Percentiles rank a stretch among this genome's conserved stretches.
These are phyloP conservation scores for Dione vanillae DNA, from an alignment of 2,888 invertebrate species.

Conservation along the genomic window DNA sequence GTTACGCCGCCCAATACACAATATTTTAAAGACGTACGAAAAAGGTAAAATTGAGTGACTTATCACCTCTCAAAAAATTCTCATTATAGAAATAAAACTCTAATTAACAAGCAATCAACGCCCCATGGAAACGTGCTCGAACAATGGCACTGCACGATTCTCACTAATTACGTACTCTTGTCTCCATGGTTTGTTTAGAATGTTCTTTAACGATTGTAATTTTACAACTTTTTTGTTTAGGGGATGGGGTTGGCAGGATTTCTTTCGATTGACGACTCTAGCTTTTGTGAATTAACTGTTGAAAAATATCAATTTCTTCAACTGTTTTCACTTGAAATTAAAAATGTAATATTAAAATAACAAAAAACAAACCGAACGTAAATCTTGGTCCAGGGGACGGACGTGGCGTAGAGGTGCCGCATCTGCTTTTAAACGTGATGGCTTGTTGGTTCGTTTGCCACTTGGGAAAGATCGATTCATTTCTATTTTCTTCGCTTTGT, in stretches of 20 bases:
- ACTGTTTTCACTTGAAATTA: no score
- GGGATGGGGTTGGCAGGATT: slow-evolving; percentile 10
- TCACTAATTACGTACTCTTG: slow-evolving; percentile 26
- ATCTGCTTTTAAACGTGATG: no score
- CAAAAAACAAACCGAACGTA: no score
- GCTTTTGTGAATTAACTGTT: neutral
- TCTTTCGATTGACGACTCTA: neutral
- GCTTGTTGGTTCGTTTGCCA: no score
- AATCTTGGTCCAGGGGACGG: no score
- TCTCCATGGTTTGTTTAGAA: slow-evolving; percentile 34
- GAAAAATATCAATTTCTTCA: no score
- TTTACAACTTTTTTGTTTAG: slow-evolving; percentile 17
- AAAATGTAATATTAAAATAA: no score
- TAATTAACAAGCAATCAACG: slow-evolving; percentile 33
- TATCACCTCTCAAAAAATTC: neutral
- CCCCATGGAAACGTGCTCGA: slow-evolving; percentile 34
- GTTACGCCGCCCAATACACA: neutral
- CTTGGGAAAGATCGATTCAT: no score
- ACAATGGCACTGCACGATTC: slow-evolving; percentile 34
- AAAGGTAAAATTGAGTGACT: neutral
- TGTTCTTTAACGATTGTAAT: slow-evolving; percentile 23
- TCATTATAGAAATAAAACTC: slow-evolving; percentile 24
- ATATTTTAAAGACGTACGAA: neutral
- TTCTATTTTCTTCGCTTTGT: no score
- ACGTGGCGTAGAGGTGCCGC: no score